Conservation (phyloP, 2,113 vertebrate species). For the Pipa parva region DNA sequence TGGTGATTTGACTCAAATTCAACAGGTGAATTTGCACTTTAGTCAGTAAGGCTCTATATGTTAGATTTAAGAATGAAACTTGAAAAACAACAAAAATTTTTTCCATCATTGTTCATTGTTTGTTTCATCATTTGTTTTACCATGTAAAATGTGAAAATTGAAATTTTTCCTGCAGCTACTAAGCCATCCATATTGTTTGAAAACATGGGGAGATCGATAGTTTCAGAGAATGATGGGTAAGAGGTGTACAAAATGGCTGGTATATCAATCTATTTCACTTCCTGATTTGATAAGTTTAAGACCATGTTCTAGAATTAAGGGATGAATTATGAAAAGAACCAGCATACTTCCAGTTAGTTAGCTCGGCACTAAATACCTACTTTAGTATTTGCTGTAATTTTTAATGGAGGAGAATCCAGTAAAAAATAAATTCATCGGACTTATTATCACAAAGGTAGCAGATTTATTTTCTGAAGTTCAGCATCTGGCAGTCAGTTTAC, state of each 20-base stretch:
- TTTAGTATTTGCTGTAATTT: conserved; percentile 14
- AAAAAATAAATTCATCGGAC: conserved; percentile 23
- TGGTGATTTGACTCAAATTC: no score
- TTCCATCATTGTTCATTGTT: no score
- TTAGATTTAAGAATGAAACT: no score
- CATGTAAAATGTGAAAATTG: no score
- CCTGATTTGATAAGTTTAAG: background rate
- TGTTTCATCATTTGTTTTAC: no score
- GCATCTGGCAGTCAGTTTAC: conserved; percentile 18
- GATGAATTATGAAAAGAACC: conserved; percentile 8
- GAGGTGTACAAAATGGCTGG: background rate
- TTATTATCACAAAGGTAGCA: conserved; percentile 29
- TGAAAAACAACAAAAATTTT: no score
- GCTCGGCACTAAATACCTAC: conserved; percentile 15
- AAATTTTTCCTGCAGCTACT: no score
- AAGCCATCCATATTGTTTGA: background rate
- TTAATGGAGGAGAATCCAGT: conserved; percentile 29
- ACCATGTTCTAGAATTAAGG: background rate
- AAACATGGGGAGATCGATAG: background rate
- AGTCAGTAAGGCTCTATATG: no score
- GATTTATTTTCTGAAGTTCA: conserved; percentile 6
- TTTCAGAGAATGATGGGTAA: background rate
- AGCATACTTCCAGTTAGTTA: conserved; percentile 15
- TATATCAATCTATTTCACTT: background rate
- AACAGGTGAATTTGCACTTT: no score